Percentiles rank a stretch among this genome's conserved stretches.
phyloP scores from a whole-genome alignment of 2,888 invertebrate genomes.

The Entomobrya multifasciata region DNA sequence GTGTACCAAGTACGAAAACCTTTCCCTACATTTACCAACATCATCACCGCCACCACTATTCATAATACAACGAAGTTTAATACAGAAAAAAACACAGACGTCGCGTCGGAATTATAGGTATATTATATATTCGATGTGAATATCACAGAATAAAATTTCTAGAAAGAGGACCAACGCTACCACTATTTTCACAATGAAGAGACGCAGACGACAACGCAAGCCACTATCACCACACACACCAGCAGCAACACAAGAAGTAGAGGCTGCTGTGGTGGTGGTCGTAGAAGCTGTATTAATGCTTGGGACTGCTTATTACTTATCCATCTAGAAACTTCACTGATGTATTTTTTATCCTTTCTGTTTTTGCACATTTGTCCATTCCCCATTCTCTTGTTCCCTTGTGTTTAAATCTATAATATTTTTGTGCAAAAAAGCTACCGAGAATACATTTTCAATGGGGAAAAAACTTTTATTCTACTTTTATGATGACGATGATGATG shows the following conservation, averaged over 20 bases:
- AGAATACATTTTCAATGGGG: not conserved
- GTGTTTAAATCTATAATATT: not conserved
- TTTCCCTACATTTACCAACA: constrained; percentile 31
- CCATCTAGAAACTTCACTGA: no score
- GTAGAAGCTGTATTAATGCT: not conserved
- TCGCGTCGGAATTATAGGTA: no score
- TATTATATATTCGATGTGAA: no score
- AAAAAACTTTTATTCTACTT: not conserved
- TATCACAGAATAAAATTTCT: not conserved
- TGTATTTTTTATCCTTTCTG: not conserved
- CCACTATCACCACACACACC: constrained; percentile 23
- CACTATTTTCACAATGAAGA: constrained; percentile 4
- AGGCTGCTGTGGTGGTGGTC: not conserved
- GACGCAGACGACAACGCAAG: constrained; percentile 1
- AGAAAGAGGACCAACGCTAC: not conserved
- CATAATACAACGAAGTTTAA: not conserved
- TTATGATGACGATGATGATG: constrained; percentile 3
- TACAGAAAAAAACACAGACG: not conserved
- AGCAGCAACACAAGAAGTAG: not conserved
- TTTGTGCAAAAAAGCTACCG: not conserved
- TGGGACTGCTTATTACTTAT: not conserved
- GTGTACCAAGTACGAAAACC: not conserved
- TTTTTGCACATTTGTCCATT: not conserved
- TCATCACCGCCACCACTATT: constrained; percentile 20
- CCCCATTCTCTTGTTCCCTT: not conserved